Base-by-base conservation (phyloP, 2,113 vertebrate species). In the Austrofundulus limnaeus region DNA sequence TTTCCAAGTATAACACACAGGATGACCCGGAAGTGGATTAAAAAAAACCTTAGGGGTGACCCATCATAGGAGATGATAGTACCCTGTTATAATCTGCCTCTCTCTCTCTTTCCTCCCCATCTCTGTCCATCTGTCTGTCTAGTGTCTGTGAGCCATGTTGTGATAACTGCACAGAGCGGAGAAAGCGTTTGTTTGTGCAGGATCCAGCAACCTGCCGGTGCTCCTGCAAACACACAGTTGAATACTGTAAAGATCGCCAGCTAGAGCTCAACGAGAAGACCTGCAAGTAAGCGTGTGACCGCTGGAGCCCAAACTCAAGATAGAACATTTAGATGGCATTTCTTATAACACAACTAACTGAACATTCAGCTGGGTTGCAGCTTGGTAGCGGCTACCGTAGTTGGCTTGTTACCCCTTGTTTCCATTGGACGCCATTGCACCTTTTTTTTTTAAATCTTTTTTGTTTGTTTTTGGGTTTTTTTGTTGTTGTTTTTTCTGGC, bases 251-350 rank as follows among this genome's bases (percentile, higher is more conserved):
- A 95, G 94, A 94, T 85, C 95, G 92, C 91, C 94, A 96, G 85
- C 95, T 95, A 92, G 97, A 99, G 94, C 96, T 99, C 93, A 99
- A 98, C 89, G 96, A 98, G 93, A 94, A 94, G 92, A 98, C 96
- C 93, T 99, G 97, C 96, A 99, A 94, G 97, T 98, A 94, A 93
- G 96, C 90, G 70, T 72, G 77, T 72, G 77, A 37, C 41, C 3
- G 1, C 0, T 46, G 13, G 19, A 68, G 23, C 21, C 19, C 24
- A 39, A 42, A 3, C 43, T 50, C 3, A 25, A 41, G 28, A 37
- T 13, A 28, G 67, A 41, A 48, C n/a, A 48, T 5, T n/a, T 58
- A 43, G 42, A 25, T 41, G n/a, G 31, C 42, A 14, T 58, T 20
- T 58, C 31, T 55, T n/a, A 39, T 53, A 53, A 53, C 42, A 57